phyloP scores from a whole-genome alignment of 1,140 invertebrate genomes.

The Coenobita brevimanus region DNA sequence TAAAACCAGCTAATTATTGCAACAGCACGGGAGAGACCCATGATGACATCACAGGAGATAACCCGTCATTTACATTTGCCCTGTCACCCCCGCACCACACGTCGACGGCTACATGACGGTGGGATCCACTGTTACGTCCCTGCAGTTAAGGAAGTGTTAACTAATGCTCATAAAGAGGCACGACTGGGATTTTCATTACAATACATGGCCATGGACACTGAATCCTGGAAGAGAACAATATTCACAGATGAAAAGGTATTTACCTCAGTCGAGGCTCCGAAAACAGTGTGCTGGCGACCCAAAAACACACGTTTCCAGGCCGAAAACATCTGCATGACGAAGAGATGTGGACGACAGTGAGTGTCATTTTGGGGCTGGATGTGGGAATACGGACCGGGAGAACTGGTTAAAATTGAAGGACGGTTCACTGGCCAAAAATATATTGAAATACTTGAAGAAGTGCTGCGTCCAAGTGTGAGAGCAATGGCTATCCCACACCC shows the following conservation, averaged over 20 bases:
- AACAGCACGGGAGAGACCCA: too few species aligned
- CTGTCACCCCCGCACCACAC: too few species aligned
- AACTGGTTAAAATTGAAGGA: neutral
- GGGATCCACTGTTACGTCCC: neutral
- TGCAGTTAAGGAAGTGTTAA: neutral
- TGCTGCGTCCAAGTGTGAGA: neutral
- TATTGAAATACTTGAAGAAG: neutral
- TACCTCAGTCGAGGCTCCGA: neutral
- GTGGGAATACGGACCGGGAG: neutral
- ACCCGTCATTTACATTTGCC: too few species aligned
- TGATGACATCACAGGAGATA: too few species aligned
- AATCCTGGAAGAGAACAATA: neutral
- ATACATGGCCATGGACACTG: neutral
- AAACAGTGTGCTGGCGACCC: neutral
- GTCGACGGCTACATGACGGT: neutral
- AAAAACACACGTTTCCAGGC: neutral
- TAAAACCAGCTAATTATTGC: too few species aligned
- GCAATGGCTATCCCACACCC: neutral
- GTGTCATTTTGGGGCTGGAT: neutral
- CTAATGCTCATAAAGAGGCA: neutral
- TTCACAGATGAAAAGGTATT: neutral
- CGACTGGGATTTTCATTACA: neutral
- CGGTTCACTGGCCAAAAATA: neutral
- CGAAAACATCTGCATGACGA: too few species aligned
- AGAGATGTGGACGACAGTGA: too few species aligned